These are phyloP conservation scores for Syrmaticus mikado DNA, from an alignment of 2,113 vertebrate genomes.

Conservation along the genomic window DNA sequence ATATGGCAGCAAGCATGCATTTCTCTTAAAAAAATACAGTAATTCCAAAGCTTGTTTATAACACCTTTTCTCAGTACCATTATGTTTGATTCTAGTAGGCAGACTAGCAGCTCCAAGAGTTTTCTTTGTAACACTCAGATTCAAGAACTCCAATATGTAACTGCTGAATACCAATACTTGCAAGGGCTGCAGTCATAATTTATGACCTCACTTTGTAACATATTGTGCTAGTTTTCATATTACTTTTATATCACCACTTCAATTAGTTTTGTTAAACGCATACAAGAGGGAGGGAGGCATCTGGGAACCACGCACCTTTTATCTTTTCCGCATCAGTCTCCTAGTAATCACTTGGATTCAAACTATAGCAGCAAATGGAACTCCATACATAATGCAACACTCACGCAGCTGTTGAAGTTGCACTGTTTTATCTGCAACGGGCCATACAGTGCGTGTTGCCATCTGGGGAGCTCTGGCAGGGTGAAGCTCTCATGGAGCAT, in stretches of 20 bases:
- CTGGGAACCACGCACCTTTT: neutral
- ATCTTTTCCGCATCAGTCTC: neutral
- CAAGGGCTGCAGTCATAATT: neutral
- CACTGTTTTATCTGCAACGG: neutral
- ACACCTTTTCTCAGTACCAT: neutral
- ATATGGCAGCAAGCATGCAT: neutral
- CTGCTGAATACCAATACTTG: neutral
- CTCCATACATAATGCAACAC: neutral
- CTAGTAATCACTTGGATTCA: neutral
- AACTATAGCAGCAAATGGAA: neutral
- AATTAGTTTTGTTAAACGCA: neutral
- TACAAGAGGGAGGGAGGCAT: neutral
- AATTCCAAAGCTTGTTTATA: neutral
- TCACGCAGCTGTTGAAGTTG: neutral
- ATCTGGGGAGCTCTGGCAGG: neutral
- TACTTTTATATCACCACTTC: neutral
- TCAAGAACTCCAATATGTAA: neutral
- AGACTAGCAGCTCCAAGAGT: neutral
- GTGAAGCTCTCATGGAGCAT: neutral
- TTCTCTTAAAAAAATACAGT: neutral
- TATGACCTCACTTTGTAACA: neutral
- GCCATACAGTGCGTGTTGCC: neutral
- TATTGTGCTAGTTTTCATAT: neutral
- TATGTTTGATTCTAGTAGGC: neutral
- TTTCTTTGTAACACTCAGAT: neutral